These are phyloP conservation scores for Seriola dumerili DNA, from an alignment of 2,113 vertebrate genomes.

Conservation along the genomic window DNA sequence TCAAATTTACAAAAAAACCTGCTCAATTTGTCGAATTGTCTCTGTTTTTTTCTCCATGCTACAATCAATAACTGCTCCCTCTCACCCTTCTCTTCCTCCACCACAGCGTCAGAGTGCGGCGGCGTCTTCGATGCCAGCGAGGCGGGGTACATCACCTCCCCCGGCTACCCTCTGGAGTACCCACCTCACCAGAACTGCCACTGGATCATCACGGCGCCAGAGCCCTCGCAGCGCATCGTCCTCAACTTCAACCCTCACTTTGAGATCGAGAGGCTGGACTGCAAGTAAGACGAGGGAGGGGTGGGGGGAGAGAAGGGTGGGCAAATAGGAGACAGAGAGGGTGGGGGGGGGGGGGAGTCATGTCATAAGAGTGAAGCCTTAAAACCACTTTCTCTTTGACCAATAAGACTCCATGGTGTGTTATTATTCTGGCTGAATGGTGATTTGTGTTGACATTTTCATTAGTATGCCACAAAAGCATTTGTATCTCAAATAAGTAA, in stretches of 20 bases:
- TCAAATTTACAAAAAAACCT: background rate
- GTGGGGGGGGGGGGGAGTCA: background rate
- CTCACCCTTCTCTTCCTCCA: background rate
- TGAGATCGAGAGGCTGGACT: conserved; percentile 97
- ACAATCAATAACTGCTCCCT: background rate
- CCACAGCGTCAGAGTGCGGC: conserved; percentile 84
- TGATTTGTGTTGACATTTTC: conserved; percentile 39
- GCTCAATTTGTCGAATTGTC: accelerated
- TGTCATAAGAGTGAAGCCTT: conserved; percentile 43
- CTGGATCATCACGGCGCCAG: conserved; percentile 94
- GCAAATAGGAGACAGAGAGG: background rate
- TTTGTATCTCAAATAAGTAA: conserved; percentile 46
- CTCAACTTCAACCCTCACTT: conserved; percentile 99
- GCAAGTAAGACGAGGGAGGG: conserved; percentile 87
- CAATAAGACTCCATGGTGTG: background rate
- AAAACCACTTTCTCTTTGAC: conserved; percentile 10
- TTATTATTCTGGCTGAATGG: conserved; percentile 40
- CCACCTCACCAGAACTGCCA: conserved; percentile 97
- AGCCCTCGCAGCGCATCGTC: conserved; percentile 95
- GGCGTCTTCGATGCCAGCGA: conserved; percentile 92
- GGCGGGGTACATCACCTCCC: conserved; percentile 97
- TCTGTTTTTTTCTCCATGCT: background rate
- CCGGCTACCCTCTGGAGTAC: conserved; percentile 96
- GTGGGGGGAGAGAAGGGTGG: too few species aligned
- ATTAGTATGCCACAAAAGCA: conserved; percentile 28